Percentiles rank a stretch among this genome's conserved stretches.
Evolutionary conservation across 2,888 invertebrate species (phyloP).

Genomic region (Calliopum simillimum): DNA sequence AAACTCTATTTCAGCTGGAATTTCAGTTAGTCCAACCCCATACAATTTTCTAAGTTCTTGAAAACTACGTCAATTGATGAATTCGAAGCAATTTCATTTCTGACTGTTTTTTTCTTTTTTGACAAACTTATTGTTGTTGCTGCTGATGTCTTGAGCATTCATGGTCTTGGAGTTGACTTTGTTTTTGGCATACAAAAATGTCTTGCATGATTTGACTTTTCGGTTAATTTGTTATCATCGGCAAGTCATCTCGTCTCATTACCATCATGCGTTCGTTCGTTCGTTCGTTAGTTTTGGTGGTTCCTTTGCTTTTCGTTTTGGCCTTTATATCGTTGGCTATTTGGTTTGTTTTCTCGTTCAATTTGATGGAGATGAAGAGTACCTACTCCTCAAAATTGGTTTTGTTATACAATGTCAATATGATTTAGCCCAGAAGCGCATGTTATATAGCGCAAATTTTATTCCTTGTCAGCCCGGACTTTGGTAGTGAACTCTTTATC

Average conservation of each 20-base stretch:
- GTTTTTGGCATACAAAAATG: slow-evolving; percentile 36
- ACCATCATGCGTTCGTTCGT: slow-evolving; percentile 43
- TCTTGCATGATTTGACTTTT: slow-evolving; percentile 52
- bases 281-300: not conserved
- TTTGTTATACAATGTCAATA: not conserved
- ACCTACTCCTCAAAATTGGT: not conserved
- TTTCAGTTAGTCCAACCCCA: no score
- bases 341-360: not conserved
- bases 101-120: slow-evolving; percentile 1
- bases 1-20: no score
- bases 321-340: not conserved
- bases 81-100: slow-evolving; percentile 14
- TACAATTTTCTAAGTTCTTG: no score
- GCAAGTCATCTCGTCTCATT: slow-evolving; percentile 50
- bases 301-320: not conserved
- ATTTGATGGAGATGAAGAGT: no score
- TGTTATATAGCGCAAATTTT: no score
- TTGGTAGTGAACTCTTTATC: no score
- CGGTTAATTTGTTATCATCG: slow-evolving; percentile 53
- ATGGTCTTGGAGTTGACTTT: slow-evolving; percentile 18
- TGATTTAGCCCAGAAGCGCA: no score
- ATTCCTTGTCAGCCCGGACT: no score
- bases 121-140: not conserved
- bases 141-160: not conserved
- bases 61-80: slow-evolving; percentile 4